Evolutionary conservation across 2,113 vertebrate genomes (phyloP).

Genomic region (Emydura subglobosa): DNA sequence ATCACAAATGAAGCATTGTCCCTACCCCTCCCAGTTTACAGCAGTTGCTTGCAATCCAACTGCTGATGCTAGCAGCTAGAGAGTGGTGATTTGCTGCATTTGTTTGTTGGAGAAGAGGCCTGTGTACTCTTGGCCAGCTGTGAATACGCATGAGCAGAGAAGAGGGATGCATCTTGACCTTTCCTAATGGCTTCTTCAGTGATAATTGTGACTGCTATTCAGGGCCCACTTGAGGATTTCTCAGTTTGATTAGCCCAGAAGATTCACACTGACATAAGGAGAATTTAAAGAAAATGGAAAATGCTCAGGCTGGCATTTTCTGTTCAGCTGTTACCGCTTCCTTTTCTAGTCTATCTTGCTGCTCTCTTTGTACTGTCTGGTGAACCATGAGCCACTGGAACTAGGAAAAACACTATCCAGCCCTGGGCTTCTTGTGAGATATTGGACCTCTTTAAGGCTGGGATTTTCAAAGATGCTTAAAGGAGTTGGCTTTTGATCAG

Average conservation of each 20-base stretch:
- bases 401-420: not conserved
- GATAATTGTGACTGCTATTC: accelerated
- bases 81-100: not conserved
- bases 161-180: accelerated
- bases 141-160: accelerated
- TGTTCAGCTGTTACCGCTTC: not conserved
- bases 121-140: not conserved
- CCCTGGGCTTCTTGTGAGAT: not conserved
- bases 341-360: not conserved
- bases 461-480: not conserved
- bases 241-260: not conserved
- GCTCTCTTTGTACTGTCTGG: not conserved
- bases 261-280: not conserved
- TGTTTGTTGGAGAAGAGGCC: not conserved
- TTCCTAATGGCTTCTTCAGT: not conserved
- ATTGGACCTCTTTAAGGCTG: not conserved
- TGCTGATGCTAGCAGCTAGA: not conserved
- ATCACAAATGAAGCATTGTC: not conserved
- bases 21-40: not conserved
- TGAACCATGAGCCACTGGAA: not conserved
- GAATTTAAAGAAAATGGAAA: not conserved
- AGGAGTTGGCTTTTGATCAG: too few relatives aligned
- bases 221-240: not conserved
- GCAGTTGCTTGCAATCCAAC: not conserved
- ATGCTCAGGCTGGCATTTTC: not conserved